These are phyloP conservation scores for Lysiphlebus fabarum DNA, from an alignment of 1,140 invertebrate species.

Conservation along the genomic window DNA sequence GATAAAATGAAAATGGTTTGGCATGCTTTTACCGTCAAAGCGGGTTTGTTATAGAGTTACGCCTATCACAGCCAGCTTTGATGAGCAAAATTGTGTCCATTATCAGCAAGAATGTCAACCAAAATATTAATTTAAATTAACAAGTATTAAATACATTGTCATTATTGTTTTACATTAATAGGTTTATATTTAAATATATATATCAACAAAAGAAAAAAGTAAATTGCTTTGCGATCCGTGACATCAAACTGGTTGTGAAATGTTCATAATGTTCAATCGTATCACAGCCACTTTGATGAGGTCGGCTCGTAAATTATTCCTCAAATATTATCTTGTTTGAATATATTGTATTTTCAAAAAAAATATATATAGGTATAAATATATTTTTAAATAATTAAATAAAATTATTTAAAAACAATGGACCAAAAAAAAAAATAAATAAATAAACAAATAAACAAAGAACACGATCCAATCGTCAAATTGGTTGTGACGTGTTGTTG, in stretches of 20 bases:
- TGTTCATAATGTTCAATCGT: slow-evolving; percentile 58
- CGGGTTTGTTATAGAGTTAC: slow-evolving; percentile 71
- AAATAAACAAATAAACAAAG: too few species aligned
- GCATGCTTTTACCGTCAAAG: slow-evolving; percentile 66
- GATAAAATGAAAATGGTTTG: slow-evolving; percentile 23
- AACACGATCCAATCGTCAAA: slow-evolving; percentile 66
- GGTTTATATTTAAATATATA: not conserved
- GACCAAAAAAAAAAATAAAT: not conserved
- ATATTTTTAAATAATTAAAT: not conserved
- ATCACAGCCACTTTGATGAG: slow-evolving; percentile 83
- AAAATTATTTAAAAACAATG: not conserved
- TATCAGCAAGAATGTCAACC: slow-evolving; percentile 28
- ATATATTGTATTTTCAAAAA: too few species aligned
- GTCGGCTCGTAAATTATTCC: slow-evolving; percentile 53
- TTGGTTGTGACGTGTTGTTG: slow-evolving; percentile 76
- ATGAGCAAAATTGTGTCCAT: slow-evolving; percentile 66
- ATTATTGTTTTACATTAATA: too few species aligned
- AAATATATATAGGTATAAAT: too few species aligned
- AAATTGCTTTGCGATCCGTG: slow-evolving; percentile 51
- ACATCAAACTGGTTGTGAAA: slow-evolving; percentile 73
- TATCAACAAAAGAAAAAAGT: slow-evolving; percentile 10
- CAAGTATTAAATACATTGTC: too few species aligned
- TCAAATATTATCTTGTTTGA: too few species aligned
- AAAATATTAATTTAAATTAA: not conserved
- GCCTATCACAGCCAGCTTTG: slow-evolving; percentile 82